Percentiles rank a stretch among this genome's conserved stretches.
Conservation (phyloP, 2,797 vertebrate genomes). For the Dryobates pubescens region DNA sequence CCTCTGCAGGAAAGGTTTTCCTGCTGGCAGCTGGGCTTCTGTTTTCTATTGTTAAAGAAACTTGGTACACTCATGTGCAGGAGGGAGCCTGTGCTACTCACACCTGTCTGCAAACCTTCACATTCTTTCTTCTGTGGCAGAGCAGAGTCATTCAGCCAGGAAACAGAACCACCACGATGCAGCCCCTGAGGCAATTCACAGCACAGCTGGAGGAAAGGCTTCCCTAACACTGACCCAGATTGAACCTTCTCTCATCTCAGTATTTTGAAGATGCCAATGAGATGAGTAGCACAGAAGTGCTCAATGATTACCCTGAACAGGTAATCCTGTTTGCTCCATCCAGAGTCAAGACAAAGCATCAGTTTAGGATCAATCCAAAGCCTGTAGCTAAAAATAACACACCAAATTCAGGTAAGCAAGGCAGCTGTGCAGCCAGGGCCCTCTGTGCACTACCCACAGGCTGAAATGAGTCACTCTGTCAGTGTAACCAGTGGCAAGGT, state of each 20-base stretch:
- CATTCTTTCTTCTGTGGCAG: background rate
- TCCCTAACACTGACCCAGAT: background rate
- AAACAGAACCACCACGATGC: background rate
- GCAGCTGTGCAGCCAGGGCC: rapidly evolving
- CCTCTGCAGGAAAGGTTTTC: background rate
- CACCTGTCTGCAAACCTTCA: background rate
- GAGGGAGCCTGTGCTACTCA: background rate
- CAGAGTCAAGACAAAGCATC: background rate
- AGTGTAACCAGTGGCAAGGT: background rate
- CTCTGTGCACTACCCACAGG: background rate
- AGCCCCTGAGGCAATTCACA: background rate
- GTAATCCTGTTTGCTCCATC: background rate
- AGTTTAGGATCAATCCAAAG: background rate
- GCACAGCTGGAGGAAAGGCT: background rate
- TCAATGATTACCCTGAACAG: background rate
- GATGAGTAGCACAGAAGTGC: background rate
- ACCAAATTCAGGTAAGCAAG: background rate
- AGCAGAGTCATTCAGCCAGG: background rate
- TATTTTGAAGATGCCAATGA: background rate
- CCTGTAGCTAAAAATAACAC: background rate
- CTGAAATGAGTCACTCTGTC: background rate
- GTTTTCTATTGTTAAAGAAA: background rate
- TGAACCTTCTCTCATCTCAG: background rate
- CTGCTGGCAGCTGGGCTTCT: background rate
- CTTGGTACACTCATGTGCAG: background rate